phyloP scores from a whole-genome alignment of 2,113 vertebrate species.

The Nerophis lumbriciformis region DNA sequence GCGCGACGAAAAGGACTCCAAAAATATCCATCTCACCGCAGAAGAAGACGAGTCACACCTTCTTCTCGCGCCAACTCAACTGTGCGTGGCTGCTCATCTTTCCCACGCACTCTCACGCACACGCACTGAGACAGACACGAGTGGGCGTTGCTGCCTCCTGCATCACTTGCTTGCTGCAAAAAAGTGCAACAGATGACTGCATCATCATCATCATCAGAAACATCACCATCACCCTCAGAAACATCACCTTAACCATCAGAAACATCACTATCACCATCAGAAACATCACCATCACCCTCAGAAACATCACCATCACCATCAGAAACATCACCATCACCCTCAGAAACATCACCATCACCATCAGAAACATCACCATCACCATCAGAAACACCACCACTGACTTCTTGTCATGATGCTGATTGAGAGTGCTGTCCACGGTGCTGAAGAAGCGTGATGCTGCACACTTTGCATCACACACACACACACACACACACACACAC shows the following conservation, averaged over 20 bases:
- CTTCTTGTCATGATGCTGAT: conserved; percentile 31
- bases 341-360: neutral
- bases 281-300: no score
- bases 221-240: no score
- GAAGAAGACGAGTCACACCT: neutral
- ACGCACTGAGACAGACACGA: neutral
- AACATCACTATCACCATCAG: no score
- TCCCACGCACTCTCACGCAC: neutral
- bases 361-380: no score
- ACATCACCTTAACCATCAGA: no score
- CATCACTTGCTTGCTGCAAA: neutral
- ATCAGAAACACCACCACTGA: conserved; percentile 9
- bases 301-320: no score
- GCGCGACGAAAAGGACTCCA: no score
- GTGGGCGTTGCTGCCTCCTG: neutral
- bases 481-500: no score
- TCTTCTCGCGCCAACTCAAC: neutral
- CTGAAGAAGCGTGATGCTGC: conserved; percentile 18
- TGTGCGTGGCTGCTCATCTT: neutral
- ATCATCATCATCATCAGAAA: no score
- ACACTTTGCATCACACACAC: neutral
- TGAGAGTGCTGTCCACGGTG: conserved; percentile 54
- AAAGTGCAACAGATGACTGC: conserved; percentile 18
- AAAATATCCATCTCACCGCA: neutral
- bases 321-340: no score